phyloP scores from a whole-genome alignment of 1,140 invertebrate genomes.

The Drosophila pandora region DNA sequence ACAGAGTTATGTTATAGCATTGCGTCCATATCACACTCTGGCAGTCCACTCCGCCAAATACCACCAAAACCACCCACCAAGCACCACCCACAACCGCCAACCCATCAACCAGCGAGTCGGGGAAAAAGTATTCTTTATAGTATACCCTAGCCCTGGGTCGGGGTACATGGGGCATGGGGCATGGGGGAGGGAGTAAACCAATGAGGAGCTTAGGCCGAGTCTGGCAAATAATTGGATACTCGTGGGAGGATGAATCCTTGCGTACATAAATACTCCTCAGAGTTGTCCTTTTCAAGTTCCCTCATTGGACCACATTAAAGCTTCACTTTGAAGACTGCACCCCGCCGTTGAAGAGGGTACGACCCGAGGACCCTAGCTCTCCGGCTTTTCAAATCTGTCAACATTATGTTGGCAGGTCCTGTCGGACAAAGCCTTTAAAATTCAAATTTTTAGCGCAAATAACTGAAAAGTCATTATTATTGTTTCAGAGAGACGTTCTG shows the following conservation, averaged over 20 bases:
- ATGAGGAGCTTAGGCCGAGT: slow-evolving; percentile 46
- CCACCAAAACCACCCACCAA: slow-evolving; percentile 3
- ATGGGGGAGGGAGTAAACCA: slow-evolving; percentile 33
- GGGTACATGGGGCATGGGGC: slow-evolving; percentile 3
- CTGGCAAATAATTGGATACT: slow-evolving; percentile 47
- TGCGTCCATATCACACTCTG: slow-evolving; percentile 67
- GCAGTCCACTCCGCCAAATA: slow-evolving; percentile 29
- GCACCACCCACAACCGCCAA: slow-evolving; percentile 4
- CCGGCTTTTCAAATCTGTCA: background rate
- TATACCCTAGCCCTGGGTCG: slow-evolving; percentile 9
- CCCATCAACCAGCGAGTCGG: slow-evolving; percentile 4
- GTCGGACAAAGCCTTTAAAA: no score
- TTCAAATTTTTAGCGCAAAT: background rate
- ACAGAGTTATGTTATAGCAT: slow-evolving; percentile 68
- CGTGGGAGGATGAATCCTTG: slow-evolving; percentile 32
- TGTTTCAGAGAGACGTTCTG: background rate
- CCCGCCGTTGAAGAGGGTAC: slow-evolving; percentile 3
- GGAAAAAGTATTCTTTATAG: slow-evolving; percentile 36
- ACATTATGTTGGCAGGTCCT: background rate
- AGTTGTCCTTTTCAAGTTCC: slow-evolving; percentile 43
- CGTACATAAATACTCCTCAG: slow-evolving; percentile 37
- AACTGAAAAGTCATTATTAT: background rate
- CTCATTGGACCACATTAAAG: slow-evolving; percentile 40
- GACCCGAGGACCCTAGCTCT: background rate
- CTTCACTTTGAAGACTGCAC: slow-evolving; percentile 25